These are phyloP conservation scores for Phalloptychus januarius DNA, from an alignment of 2,797 vertebrate species.

Conservation along the genomic window DNA sequence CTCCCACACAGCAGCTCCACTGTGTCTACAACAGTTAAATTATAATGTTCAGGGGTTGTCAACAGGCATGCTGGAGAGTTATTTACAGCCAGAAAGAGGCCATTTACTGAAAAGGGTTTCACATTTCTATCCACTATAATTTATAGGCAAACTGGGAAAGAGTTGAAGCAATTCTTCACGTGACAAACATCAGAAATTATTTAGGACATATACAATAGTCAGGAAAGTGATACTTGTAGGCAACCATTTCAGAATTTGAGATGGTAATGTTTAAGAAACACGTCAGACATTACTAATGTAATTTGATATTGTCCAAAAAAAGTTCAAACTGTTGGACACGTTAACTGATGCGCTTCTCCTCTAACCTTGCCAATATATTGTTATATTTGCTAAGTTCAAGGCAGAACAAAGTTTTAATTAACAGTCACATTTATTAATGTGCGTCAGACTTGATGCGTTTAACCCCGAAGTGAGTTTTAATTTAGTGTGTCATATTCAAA, in stretches of 20 bases:
- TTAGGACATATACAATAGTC: background rate
- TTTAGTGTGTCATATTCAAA: too few species aligned
- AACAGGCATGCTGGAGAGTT: constrained; percentile 3
- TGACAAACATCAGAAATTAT: background rate
- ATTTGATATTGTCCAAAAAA: too few species aligned
- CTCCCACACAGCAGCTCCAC: constrained; percentile 13
- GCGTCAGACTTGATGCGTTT: too few species aligned
- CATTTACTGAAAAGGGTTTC: constrained; percentile 2
- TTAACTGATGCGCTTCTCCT: too few species aligned
- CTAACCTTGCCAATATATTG: too few species aligned
- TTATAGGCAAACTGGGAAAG: background rate
- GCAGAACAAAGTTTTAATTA: too few species aligned
- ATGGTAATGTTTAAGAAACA: too few species aligned
- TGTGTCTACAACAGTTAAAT: constrained; percentile 9
- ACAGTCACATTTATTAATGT: too few species aligned
- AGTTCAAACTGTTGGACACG: too few species aligned
- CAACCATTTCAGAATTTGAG: background rate
- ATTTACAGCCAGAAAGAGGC: constrained; percentile 1
- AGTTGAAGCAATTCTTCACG: background rate
- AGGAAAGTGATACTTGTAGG: background rate
- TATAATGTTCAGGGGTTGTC: constrained; percentile 8
- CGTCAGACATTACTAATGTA: too few species aligned
- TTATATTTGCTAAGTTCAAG: too few species aligned
- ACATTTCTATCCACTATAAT: background rate
- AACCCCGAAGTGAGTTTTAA: too few species aligned